Conservation (phyloP, 2,888 invertebrate genomes). For the Lingula anatina region DNA sequence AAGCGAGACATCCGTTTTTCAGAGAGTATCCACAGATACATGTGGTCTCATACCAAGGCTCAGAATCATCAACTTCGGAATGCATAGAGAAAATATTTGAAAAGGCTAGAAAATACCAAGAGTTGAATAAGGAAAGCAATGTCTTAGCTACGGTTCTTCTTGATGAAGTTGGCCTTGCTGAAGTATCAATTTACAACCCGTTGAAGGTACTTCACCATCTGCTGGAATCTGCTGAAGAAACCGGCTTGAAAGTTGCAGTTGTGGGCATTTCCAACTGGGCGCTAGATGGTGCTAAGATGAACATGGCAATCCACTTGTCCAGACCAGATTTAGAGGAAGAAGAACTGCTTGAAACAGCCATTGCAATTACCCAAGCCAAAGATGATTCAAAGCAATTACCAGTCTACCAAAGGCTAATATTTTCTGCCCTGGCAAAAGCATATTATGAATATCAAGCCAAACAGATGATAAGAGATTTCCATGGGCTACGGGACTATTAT, state of each 20-base stretch:
- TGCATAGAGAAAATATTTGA: slow-evolving; percentile 30
- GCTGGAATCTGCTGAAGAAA: slow-evolving; percentile 20
- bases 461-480: slow-evolving; percentile 9
- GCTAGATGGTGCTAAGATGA: slow-evolving; percentile 38
- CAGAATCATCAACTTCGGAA: slow-evolving; percentile 30
- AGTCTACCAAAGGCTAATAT: neutral
- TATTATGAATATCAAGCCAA: slow-evolving; percentile 7
- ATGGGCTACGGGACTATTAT: slow-evolving; percentile 10
- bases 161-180: slow-evolving; percentile 35
- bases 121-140: slow-evolving; percentile 13
- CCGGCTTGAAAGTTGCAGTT: slow-evolving; percentile 24
- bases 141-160: slow-evolving; percentile 28
- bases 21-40: slow-evolving; percentile 19
- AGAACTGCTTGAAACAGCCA: slow-evolving; percentile 21
- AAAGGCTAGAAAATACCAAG: slow-evolving; percentile 22
- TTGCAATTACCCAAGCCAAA: slow-evolving; percentile 11
- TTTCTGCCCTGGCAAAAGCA: slow-evolving; percentile 6
- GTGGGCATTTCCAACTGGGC: slow-evolving; percentile 32
- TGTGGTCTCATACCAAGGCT: slow-evolving; percentile 28
- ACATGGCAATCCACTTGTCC: slow-evolving; percentile 29
- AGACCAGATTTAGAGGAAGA: slow-evolving; percentile 25
- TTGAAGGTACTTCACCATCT: slow-evolving; percentile 29
- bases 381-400: neutral
- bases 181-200: slow-evolving; percentile 29
- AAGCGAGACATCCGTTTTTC: slow-evolving; percentile 22